Evolutionary conservation across 2,888 invertebrate species (phyloP), one percentile per base, ranked within the genome.

Genomic region (Callimorpha dominula): DNA sequence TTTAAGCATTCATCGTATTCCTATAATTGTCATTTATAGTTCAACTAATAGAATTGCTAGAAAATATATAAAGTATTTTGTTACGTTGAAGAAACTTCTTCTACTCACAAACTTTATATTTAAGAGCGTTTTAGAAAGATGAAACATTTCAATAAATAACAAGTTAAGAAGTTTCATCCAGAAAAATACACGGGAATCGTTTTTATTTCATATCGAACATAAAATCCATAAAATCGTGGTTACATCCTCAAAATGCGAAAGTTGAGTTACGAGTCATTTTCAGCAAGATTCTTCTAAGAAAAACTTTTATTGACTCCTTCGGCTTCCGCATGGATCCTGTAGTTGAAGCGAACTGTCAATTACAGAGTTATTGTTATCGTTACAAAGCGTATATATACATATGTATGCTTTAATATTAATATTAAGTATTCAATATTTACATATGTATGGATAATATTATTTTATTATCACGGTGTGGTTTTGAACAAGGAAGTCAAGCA

Each of bases 251-350:
- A 83, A 83, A 81, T 78, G 73, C 68, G 74, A 78, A 78, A 84
- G 84, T 79, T 79, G 65, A 73, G 76, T 81, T 75, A 73, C 70
- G 71, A 83, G 76, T 80, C 73, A 65, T 75, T 83, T 83, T 77
- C 70, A 65, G 63, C 77, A 74, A 64, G 71, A 73, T 70, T 78
- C 68, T 70, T 68, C 64, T 73, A 65, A 68, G 71, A 77, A 83
- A 86, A 88, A 88, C 83, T 89, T 89, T 86, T 88, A 89, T 88
- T 86, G 88, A 85, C 82, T 85, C 77, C 79, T 74, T 73, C 74
- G 67, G 69, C 65, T 60, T 74, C 83, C 71, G 81, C 63, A 63
- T 69, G 79, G 81, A 70, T 78, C 78, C 68, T 65, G 72, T 72
- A 70, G 70, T 72, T 75, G 69, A 71, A 68, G 76, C 71, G 76